A percentile compares a stretch with the other conserved stretches of the same genome.
These are phyloP conservation scores for Thalassophryne amazonica DNA, from an alignment of 2,797 vertebrate genomes.

Conservation along the genomic window DNA sequence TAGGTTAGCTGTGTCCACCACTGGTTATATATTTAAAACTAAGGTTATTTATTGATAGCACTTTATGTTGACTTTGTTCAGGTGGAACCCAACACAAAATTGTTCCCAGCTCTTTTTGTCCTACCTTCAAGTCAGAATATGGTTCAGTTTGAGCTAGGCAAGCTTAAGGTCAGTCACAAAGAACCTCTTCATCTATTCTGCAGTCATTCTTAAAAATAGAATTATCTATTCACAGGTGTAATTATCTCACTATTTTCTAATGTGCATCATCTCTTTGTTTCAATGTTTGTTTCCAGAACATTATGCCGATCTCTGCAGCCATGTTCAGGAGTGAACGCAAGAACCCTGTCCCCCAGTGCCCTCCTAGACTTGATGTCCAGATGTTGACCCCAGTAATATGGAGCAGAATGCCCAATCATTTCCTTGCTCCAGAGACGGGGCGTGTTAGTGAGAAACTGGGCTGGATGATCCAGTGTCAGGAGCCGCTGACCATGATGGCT, in stretches of 20 bases:
- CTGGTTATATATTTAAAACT: too few species aligned
- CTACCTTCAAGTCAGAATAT: conserved; percentile 90
- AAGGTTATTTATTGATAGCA: neutral
- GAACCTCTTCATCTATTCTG: neutral
- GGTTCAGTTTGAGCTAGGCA: conserved; percentile 90
- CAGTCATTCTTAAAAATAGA: neutral
- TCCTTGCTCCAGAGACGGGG: conserved; percentile 79
- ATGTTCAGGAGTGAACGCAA: conserved; percentile 94
- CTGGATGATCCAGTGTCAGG: conserved; percentile 86
- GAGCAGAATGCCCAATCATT: conserved; percentile 94
- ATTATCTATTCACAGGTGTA: neutral
- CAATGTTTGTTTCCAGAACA: conserved; percentile 79
- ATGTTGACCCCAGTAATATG: conserved; percentile 89
- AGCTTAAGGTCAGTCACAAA: conserved; percentile 82
- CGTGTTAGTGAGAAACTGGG: conserved; percentile 84
- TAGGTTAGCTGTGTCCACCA: too few species aligned
- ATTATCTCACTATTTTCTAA: neutral
- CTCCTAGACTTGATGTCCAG: conserved; percentile 86
- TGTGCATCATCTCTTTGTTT: neutral
- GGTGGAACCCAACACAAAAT: conserved; percentile 94
- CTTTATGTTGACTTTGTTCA: conserved; percentile 42
- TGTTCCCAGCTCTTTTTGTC: conserved; percentile 89
- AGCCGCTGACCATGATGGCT: conserved; percentile 93
- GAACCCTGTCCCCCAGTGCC: conserved; percentile 91
- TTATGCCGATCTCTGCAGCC: conserved; percentile 94